Conservation (phyloP, 2,113 vertebrate species). For the Bambusicola thoracicus region DNA sequence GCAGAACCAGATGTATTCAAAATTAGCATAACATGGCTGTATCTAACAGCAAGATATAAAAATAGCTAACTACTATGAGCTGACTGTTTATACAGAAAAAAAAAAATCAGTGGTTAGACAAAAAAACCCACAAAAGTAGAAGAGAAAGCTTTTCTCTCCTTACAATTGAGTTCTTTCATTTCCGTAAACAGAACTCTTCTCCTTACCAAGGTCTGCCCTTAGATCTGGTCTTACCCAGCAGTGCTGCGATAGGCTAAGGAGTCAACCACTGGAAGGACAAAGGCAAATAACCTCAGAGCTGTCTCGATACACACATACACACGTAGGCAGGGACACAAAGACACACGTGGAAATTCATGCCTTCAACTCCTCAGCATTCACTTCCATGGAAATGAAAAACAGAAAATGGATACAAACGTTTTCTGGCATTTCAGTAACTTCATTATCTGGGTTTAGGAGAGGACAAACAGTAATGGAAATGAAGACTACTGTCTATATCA, state of each 20-base stretch:
- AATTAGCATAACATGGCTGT: background rate
- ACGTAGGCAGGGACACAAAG: background rate
- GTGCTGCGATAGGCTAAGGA: background rate
- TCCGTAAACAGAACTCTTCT: background rate
- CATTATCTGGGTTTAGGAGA: slow-evolving; percentile 5
- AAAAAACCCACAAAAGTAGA: background rate
- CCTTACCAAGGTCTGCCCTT: background rate
- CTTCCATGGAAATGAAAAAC: background rate
- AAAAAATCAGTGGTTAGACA: slow-evolving; percentile 5
- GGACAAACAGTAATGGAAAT: slow-evolving; percentile 13
- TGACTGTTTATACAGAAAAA: slow-evolving; percentile 23
- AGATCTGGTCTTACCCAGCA: background rate
- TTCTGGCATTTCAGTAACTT: background rate
- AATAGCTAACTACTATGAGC: background rate
- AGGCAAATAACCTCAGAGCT: background rate
- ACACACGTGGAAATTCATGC: background rate
- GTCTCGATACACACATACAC: background rate
- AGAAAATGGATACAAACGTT: background rate
- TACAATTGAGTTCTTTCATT: background rate
- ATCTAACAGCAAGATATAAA: background rate
- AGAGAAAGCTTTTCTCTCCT: background rate
- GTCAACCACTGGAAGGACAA: background rate
- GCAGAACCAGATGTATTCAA: background rate
- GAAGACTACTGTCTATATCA: background rate
- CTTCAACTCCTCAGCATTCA: background rate